These are phyloP conservation scores for Syrrhaptes paradoxus DNA, from an alignment of 2,113 vertebrate genomes.

Conservation along the genomic window DNA sequence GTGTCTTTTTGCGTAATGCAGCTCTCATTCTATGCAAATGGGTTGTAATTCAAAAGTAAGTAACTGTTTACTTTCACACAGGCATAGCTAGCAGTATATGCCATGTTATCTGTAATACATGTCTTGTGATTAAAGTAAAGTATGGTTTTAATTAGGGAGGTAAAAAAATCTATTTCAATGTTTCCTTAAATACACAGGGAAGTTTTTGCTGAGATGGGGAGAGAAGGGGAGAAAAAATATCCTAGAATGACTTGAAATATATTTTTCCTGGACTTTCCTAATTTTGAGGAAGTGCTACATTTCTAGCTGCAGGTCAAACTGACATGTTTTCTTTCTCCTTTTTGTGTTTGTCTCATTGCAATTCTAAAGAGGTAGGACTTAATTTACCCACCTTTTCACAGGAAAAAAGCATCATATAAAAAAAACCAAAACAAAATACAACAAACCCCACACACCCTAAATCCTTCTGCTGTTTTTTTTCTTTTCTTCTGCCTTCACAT, in stretches of 20 bases:
- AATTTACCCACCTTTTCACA: not conserved
- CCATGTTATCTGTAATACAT: not conserved
- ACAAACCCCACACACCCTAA: not conserved
- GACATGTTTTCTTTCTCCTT: not conserved
- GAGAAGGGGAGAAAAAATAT: not conserved
- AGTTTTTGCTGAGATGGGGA: not conserved
- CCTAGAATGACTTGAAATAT: not conserved
- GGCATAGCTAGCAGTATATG: not conserved
- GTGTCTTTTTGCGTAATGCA: not conserved
- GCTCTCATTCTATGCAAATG: not conserved
- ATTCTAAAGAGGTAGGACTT: not conserved
- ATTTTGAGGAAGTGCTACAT: not conserved
- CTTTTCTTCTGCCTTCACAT: not conserved
- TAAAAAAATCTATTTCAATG: not conserved
- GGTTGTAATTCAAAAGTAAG: not conserved
- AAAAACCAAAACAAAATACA: not conserved
- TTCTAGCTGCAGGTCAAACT: not conserved
- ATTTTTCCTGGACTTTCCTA: not conserved
- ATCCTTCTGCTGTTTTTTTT: not conserved
- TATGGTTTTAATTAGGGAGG: not conserved
- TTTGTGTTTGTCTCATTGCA: not conserved
- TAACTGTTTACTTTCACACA: not conserved
- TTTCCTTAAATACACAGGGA: not conserved
- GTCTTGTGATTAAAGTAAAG: not conserved
- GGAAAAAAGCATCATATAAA: not conserved